Evolutionary conservation across 2,797 vertebrate genomes (phyloP), one percentile per base, ranked within the genome.

Genomic region (Jordanella pulchra): DNA sequence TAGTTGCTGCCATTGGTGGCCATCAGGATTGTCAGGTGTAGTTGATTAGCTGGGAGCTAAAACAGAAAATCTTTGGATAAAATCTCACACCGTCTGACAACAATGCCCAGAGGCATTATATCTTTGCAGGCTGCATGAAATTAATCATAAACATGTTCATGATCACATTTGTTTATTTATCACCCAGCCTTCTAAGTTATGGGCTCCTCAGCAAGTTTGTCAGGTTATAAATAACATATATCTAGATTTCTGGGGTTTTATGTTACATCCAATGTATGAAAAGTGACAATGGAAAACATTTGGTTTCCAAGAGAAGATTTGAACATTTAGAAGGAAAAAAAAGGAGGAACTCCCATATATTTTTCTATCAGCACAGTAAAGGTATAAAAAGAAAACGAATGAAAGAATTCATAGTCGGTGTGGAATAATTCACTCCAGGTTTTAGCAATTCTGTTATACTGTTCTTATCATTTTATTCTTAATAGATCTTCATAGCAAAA

Each of bases 41-140:
- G 47, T 58, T 54, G 68, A 71, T 75, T 73, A 70, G 72, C 71
- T 55, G 65, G 72, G 89, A 87, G 88, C 89, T 92, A 89, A 82
- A 75, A 70, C 77, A 32, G 74, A 35, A 87, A 87, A 87, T 86
- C 81, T 88, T 77, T n/a, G 65, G 70, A 81, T 69, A 69, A 75
- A 75, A 68, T 85, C 79, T 82, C 64, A 79, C 72, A 84, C 78
- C 1, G 76, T 83, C 69, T 77, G 81, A 73, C 72, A 75, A 55
- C 65, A 13, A 71, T 35, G 83, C 72, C 13, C 74, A 47, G 79
- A 76, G 67, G 71, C 6, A 47, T 68, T 76, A 89, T 84, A 86
- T 84, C 87, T 79, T 27, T 73, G 75, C 81, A 78, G 83, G 77
- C 71, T 45, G 83, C 25, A 60, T 75, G 54, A 69, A 71, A 79